A percentile compares a stretch with the other conserved stretches of the same genome.
phyloP scores from a whole-genome alignment of 2,888 invertebrate genomes.

The Tetramorium bicarinatum region DNA sequence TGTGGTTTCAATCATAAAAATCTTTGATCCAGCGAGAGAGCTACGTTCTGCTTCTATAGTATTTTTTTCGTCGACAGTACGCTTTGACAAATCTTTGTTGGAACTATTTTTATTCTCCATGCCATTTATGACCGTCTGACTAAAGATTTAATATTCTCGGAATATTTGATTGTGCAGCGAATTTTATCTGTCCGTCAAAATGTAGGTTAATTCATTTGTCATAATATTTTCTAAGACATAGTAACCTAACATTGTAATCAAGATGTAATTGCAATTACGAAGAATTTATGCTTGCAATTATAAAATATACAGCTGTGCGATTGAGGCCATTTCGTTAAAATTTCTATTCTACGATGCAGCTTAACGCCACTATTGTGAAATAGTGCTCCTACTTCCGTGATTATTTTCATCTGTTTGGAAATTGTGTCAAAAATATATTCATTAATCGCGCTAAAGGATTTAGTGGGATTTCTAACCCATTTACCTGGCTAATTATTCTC shows the following conservation, averaged over 20 bases:
- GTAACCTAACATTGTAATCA: not conserved
- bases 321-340: not conserved
- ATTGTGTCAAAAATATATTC: conserved; percentile 20
- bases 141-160: conserved; percentile 22
- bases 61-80: not conserved
- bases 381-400: not conserved
- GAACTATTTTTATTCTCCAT: not conserved
- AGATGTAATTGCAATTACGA: not conserved
- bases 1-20: not conserved
- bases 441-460: conserved; percentile 27
- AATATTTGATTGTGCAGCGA: not conserved
- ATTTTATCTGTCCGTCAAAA: conserved; percentile 31
- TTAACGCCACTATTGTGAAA: conserved; percentile 10
- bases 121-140: not conserved
- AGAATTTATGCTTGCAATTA: conserved; percentile 26
- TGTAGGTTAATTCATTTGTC: conserved; percentile 37
- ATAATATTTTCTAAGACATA: conserved; percentile 1
- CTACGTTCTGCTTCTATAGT: not conserved
- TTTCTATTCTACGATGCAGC: not conserved
- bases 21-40: not conserved
- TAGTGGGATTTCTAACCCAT: not conserved
- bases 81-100: not conserved
- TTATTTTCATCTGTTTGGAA: conserved; percentile 25
- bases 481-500: conserved; percentile 51
- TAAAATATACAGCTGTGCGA: conserved; percentile 27